A percentile compares a stretch with the other conserved stretches of the same genome.
Evolutionary conservation across 2,888 invertebrate genomes (phyloP).

Genomic region (Ephialtes manifestator): DNA sequence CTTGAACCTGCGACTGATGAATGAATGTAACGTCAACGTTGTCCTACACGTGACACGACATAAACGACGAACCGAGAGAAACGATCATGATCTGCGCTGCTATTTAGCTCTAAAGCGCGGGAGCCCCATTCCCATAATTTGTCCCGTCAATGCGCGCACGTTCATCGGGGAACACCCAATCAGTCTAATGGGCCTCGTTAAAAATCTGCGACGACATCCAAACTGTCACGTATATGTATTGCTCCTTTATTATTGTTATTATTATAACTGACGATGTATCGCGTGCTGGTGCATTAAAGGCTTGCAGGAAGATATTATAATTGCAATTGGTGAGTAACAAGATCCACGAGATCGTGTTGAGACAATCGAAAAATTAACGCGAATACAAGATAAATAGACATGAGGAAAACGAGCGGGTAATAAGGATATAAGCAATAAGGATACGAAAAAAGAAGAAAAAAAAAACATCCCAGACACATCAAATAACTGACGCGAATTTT

Average conservation of each 20-base stretch:
- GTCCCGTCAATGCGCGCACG: conserved; percentile 47
- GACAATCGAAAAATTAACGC: conserved; percentile 47
- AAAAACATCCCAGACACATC: conserved; percentile 6
- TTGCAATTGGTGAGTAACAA: conserved; percentile 30
- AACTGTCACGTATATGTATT: conserved; percentile 41
- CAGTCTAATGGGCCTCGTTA: conserved; percentile 68
- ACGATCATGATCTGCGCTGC: conserved; percentile 44
- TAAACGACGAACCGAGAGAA: conserved; percentile 16
- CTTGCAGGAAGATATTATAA: conserved; percentile 39
- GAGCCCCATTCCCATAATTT: conserved; percentile 63
- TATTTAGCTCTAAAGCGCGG: conserved; percentile 55
- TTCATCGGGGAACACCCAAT: conserved; percentile 67
- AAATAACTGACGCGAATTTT: conserved; percentile 29
- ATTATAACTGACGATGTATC: neutral
- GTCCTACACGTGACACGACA: conserved; percentile 35
- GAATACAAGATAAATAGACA: conserved; percentile 1
- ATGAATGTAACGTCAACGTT: conserved; percentile 6
- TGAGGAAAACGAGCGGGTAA: neutral
- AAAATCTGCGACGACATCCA: conserved; percentile 62
- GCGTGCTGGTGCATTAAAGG: conserved; percentile 28
- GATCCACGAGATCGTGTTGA: conserved; percentile 45
- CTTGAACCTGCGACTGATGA: conserved; percentile 74
- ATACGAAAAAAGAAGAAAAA: neutral
- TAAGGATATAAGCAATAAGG: conserved; percentile 5
- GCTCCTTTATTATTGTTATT: conserved; percentile 3